These are phyloP conservation scores for Muraenolepis orangiensis DNA, from an alignment of 2,797 vertebrate genomes.

Conservation along the genomic window DNA sequence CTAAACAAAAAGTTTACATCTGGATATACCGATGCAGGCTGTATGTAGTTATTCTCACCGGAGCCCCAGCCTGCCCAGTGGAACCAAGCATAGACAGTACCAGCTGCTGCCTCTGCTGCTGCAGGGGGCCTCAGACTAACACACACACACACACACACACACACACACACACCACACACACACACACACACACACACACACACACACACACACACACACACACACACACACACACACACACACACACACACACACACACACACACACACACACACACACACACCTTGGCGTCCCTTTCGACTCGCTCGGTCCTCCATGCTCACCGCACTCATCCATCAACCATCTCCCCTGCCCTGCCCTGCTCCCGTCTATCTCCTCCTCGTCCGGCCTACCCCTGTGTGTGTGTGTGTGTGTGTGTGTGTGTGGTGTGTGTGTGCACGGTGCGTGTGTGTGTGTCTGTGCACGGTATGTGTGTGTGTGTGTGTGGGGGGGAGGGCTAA, in stretches of 20 bases:
- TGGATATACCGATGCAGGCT: too few relatives aligned
- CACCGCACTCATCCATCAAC: conserved; percentile 65
- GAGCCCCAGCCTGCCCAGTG: conserved; percentile 38
- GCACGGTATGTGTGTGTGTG: not conserved
- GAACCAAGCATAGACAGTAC: conserved; percentile 54
- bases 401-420: too few relatives aligned
- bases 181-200: conserved; percentile 51
- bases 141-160: conserved; percentile 50
- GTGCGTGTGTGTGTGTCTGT: not conserved
- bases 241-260: conserved; percentile 48
- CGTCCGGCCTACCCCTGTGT: not conserved
- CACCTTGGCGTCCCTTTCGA: conserved; percentile 33
- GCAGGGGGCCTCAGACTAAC: conserved; percentile 52
- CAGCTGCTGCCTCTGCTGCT: conserved; percentile 65
- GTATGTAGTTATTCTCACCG: conserved; percentile 16
- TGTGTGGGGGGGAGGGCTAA: conserved; percentile 15
- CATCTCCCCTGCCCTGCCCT: conserved; percentile 33
- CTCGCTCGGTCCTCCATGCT: conserved; percentile 53
- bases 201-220: conserved; percentile 52
- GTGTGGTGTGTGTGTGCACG: not conserved
- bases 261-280: conserved; percentile 47
- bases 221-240: conserved; percentile 51
- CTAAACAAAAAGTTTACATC: not conserved
- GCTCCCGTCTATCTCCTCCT: conserved; percentile 24
- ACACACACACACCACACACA: conserved; percentile 47